Evolutionary conservation across 2,113 vertebrate species (phyloP).

Genomic region (Tichodroma muraria): DNA sequence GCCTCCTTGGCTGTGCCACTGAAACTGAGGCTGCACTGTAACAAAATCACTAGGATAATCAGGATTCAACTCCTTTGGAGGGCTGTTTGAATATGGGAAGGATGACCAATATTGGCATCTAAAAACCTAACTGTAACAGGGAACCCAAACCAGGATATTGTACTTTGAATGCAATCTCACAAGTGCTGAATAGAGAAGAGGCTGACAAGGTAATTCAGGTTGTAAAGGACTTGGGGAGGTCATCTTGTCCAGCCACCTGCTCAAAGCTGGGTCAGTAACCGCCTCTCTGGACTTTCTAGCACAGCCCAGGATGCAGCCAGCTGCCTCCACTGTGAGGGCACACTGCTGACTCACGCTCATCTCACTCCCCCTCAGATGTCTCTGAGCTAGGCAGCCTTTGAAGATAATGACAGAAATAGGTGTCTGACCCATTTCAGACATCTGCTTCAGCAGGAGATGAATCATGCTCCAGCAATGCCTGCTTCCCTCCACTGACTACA

Average conservation of each 20-base stretch:
- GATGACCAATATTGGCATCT: background rate
- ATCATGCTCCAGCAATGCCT: background rate
- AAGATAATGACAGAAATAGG: background rate
- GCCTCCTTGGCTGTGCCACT: background rate
- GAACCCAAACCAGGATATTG: background rate
- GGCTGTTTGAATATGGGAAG: background rate
- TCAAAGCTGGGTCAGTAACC: background rate
- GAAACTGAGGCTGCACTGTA: background rate
- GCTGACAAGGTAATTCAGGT: background rate
- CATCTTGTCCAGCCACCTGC: background rate
- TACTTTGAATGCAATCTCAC: background rate
- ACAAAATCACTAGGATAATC: background rate
- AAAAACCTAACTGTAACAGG: background rate
- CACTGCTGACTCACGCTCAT: background rate
- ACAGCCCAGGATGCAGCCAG: background rate
- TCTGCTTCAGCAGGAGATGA: background rate
- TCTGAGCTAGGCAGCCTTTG: background rate
- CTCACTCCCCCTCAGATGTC: background rate
- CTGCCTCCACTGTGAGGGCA: background rate
- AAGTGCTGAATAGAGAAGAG: background rate
- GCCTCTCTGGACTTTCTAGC: background rate
- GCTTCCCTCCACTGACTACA: background rate
- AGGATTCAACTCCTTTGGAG: background rate
- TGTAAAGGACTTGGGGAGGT: background rate
- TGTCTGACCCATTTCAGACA: slow-evolving; percentile 1